Evolutionary conservation across 2,797 vertebrate genomes (phyloP).

Genomic region (Chloroceryle inda): DNA sequence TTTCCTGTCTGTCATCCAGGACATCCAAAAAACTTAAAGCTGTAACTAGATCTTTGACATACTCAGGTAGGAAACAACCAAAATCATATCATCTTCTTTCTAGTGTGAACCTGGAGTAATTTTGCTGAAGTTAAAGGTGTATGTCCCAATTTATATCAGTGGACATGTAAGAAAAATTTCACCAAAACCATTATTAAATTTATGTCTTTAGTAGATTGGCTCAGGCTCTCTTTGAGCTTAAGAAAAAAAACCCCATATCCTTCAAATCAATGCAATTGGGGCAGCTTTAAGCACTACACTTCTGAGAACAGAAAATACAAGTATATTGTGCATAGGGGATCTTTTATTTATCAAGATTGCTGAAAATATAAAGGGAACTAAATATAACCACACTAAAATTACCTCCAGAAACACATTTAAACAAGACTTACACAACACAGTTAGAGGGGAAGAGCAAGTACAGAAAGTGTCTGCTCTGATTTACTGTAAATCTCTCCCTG

Average conservation of each 20-base stretch:
- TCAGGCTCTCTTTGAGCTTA: background rate
- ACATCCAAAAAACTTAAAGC: background rate
- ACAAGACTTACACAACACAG: background rate
- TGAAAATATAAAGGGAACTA: constrained; percentile 44
- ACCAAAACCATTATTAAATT: background rate
- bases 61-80: background rate
- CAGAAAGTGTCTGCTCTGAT: constrained; percentile 7
- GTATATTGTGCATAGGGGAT: background rate
- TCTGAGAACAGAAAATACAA: background rate
- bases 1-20: background rate
- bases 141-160: background rate
- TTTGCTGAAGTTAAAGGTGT: background rate
- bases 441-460: background rate
- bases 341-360: constrained; percentile 31
- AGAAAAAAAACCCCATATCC: background rate
- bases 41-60: background rate
- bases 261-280: background rate
- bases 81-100: background rate
- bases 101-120: background rate
- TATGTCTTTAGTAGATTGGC: background rate
- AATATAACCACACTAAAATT: background rate
- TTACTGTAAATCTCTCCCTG: constrained; percentile 33
- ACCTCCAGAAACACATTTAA: constrained; percentile 18
- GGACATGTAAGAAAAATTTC: background rate
- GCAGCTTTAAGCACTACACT: background rate